Evolutionary conservation across 2,888 invertebrate genomes (phyloP).

Genomic region (Melitaea athalia): DNA sequence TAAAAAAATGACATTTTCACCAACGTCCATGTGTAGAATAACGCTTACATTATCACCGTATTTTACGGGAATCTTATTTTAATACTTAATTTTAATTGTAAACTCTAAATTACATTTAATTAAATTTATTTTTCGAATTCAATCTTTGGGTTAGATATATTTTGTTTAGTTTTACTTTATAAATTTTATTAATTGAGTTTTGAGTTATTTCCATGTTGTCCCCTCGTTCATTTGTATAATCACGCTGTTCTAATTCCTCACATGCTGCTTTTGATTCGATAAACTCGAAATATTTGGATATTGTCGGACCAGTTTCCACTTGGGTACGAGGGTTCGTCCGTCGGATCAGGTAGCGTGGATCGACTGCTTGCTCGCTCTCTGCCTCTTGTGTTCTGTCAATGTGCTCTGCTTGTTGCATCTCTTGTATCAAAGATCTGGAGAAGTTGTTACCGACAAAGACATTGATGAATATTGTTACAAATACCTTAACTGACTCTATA

Average conservation of each 20-base stretch:
- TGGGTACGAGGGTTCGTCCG: conserved; percentile 82
- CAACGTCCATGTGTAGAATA: conserved; percentile 74
- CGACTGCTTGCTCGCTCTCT: conserved; percentile 86
- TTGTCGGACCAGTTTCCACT: conserved; percentile 71
- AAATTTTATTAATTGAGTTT: conserved; percentile 10
- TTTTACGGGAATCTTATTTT: conserved; percentile 71
- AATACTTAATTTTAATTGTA: conserved; percentile 35
- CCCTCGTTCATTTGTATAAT: conserved; percentile 44
- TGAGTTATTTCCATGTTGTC: conserved; percentile 11
- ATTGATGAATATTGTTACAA: conserved; percentile 67
- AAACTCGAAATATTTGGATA: conserved; percentile 56
- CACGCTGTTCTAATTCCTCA: conserved; percentile 73
- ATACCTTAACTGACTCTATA: conserved; percentile 48
- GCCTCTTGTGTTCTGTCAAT: conserved; percentile 85
- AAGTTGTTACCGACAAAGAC: conserved; percentile 61
- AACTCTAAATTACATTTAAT: background rate
- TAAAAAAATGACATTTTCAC: conserved; percentile 73
- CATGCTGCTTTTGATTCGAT: conserved; percentile 76
- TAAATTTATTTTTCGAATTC: background rate
- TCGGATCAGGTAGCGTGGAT: conserved; percentile 92
- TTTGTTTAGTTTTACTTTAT: conserved; percentile 3
- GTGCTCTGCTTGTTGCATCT: conserved; percentile 85
- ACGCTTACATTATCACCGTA: conserved; percentile 71
- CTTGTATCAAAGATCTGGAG: conserved; percentile 66
- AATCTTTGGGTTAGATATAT: background rate